phyloP scores from a whole-genome alignment of 2,888 invertebrate species.

The Euplagia quadripunctaria region DNA sequence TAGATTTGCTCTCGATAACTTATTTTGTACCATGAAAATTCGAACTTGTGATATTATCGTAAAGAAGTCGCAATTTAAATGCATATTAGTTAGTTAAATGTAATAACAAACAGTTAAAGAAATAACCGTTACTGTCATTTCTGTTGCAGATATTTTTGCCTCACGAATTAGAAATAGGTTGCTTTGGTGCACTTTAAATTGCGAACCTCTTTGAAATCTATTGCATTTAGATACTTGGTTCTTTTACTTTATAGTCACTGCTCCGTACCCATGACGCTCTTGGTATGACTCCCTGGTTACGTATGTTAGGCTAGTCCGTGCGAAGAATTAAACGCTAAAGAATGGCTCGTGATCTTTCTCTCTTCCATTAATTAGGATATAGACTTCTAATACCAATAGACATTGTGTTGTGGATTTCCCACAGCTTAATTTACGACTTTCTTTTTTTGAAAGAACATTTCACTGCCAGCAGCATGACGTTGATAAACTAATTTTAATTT shows the following conservation, averaged over 20 bases:
- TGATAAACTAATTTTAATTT: conserved; percentile 5
- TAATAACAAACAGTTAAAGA: not conserved
- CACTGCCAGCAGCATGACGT: conserved; percentile 2
- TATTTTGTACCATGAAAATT: not conserved
- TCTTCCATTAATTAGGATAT: not conserved
- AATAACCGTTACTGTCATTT: not conserved
- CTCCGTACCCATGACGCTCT: not conserved
- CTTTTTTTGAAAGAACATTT: conserved; percentile 4
- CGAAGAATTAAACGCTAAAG: not conserved
- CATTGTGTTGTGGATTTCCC: conserved; percentile 3
- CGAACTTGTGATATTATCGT: too few relatives aligned
- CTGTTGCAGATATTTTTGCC: too few relatives aligned
- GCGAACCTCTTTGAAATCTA: not conserved
- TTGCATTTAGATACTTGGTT: too few relatives aligned
- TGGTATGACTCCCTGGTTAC: not conserved
- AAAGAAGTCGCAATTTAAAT: not conserved
- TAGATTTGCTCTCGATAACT: not conserved
- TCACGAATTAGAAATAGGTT: not conserved
- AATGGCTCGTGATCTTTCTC: not conserved
- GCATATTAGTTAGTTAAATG: not conserved
- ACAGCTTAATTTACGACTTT: not conserved
- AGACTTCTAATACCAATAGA: not conserved
- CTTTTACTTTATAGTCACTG: not conserved
- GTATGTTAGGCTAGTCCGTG: not conserved
- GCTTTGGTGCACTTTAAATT: not conserved